Percentiles rank a stretch among this genome's conserved stretches.
Evolutionary conservation across 2,797 vertebrate species (phyloP).

Genomic region (Meriones psammophilus): DNA sequence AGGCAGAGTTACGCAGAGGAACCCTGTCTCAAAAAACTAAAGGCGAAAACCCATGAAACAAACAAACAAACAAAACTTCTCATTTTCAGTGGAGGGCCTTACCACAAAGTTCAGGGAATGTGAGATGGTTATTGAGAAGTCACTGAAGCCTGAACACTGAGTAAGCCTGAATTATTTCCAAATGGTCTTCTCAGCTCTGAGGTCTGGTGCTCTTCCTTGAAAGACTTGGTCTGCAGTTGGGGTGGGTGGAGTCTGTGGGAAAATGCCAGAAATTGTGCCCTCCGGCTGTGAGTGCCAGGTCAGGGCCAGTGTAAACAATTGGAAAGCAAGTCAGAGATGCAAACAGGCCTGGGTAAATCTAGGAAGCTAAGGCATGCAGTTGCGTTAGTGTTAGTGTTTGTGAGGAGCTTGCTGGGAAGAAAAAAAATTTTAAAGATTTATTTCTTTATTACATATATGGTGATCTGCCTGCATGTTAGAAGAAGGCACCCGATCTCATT

Average conservation of each 20-base stretch:
- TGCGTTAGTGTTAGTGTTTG: slow-evolving; percentile 22
- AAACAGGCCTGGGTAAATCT: slow-evolving; percentile 52
- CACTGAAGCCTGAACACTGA: background rate
- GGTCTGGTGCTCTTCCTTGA: slow-evolving; percentile 65
- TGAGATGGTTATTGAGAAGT: background rate
- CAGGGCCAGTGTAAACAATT: slow-evolving; percentile 75
- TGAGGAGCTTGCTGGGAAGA: slow-evolving; percentile 9
- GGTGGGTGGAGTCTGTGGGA: slow-evolving; percentile 66
- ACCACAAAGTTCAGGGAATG: background rate
- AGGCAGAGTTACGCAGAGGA: background rate
- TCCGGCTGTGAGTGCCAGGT: slow-evolving; percentile 62
- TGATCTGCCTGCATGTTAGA: too few species aligned
- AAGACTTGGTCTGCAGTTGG: slow-evolving; percentile 24
- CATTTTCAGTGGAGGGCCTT: background rate
- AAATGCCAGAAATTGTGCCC: slow-evolving; percentile 73
- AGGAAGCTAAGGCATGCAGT: slow-evolving; percentile 66
- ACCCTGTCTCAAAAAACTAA: background rate
- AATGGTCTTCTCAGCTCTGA: slow-evolving; percentile 19
- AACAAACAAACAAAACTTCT: background rate
- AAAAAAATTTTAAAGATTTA: slow-evolving; percentile 5
- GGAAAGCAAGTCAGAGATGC: slow-evolving; percentile 73
- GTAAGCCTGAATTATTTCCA: background rate
- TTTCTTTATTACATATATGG: too few species aligned
- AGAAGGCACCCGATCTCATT: too few species aligned
- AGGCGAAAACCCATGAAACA: too few species aligned